Evolutionary conservation across 2,888 invertebrate species (phyloP), one percentile per base, ranked within the genome.

Genomic region (Brenthis ino): DNA sequence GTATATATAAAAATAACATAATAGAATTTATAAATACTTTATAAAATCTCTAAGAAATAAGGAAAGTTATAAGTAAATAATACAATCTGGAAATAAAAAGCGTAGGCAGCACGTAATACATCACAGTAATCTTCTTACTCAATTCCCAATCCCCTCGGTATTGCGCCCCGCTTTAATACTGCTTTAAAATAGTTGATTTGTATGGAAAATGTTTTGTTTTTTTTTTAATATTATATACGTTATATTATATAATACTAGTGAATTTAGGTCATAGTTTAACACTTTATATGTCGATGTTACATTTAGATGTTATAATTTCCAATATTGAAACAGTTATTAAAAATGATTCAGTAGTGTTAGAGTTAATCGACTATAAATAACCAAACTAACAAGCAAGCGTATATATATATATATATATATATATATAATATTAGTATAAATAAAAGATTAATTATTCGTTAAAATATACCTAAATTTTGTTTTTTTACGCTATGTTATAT

Each of bases 81-180:
- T 67, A 70, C 66, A 76, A 75, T 71, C 69, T 64, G 56, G 66
- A 71, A 64, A 68, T 69, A 60, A 50, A 53, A 70, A 72, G 69
- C 68, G 69, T 60, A 68, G 61, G 69, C 78, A 83, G 85, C 89
- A 88, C 87, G 89, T 88, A 88, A 89, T 88, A 87, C 87, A 87
- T 88, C 87, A 86, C 81, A 77, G 86, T 91, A 91, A 91, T 91
- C 91, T 90, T 85, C 90, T 91, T 90, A 90, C 88, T 88, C 88
- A 87, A 89, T 89, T 87, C 85, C 84, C 78, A 78, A 77, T 74
- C 74, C 73, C 77, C 75, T 79, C 77, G 20, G 71, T 69, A 70
- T 69, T 69, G 65, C 71, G 74, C 75, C 75, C 77, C 76, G 57
- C 64, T 60, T 60, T 58, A 65, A 60, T 63, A 56, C 61, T 60